Base-by-base conservation (phyloP, 2,797 vertebrate genomes). In the Mycteria americana region DNA sequence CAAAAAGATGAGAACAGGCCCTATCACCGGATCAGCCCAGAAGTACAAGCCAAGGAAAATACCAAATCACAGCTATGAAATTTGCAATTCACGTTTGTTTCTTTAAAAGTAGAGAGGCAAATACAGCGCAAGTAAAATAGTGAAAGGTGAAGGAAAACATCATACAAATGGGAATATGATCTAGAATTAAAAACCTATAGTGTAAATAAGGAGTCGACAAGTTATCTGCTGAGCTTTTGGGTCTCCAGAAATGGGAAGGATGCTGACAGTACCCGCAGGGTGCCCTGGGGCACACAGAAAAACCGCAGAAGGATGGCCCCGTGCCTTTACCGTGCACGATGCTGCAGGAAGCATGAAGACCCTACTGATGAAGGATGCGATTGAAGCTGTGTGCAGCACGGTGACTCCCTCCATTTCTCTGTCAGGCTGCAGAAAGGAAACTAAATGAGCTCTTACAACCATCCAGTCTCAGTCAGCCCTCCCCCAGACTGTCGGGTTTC, bases 401-500 rank as follows among this genome's bases (percentile, higher is more conserved):
- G 33, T 17, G 63, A 33, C 79, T 88, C 30, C 69, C 57, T 84
- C 50, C 22, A 30, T 86, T 63, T 78, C 60, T 28, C 78, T 57
- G 31, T 31, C 65, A 78, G 79, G 67, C 83, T 81, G 73, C 88
- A 93, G 88, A 63, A 65, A 88, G 48, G 37, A 93, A 95, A 72
- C 57, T 7, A 85, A 94, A 87, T 11, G 80, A 95, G 92, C 85
- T 88, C 62, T 88, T 65, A 37, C 89, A 89, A 45, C 73, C 51
- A 67, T 31, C 4, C 68, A 81, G 79, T 35, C 65, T 83, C 84
- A 48, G 23, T 16, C 90, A 89, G 88, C 88, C 93, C 80, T 91
- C 92, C 82, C 89, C 75, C 63, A 83, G 59, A 37, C 63, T 67
- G 93, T 7, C 24, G 50, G 89, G 79, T 85, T 94, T 95, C 95